Conservation (phyloP, 2,113 vertebrate species). For the Mormoops blainvillei region DNA sequence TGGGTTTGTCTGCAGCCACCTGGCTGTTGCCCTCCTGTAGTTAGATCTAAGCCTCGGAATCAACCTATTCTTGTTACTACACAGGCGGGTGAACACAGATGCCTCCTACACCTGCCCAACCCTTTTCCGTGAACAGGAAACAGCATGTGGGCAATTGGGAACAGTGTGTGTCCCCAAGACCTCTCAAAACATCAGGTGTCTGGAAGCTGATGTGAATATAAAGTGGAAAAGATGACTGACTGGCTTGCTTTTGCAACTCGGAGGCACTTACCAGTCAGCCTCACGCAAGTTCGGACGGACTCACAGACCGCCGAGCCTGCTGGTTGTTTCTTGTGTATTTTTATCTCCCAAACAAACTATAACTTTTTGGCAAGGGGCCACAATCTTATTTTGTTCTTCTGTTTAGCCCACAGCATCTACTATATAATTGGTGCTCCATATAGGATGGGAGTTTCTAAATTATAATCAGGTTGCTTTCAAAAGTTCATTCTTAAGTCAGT, state of each 20-base stretch:
- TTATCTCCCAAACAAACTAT: neutral
- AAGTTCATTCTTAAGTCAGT: neutral
- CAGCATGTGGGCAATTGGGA: neutral
- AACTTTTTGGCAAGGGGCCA: neutral
- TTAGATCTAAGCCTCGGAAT: neutral
- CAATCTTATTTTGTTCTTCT: neutral
- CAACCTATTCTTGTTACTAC: neutral
- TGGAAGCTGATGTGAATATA: neutral
- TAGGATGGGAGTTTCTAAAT: constrained; percentile 1
- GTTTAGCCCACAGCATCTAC: neutral
- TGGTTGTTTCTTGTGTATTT: neutral
- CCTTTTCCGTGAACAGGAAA: neutral
- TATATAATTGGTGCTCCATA: neutral
- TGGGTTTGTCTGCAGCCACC: neutral
- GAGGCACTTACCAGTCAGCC: neutral
- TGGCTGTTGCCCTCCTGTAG: neutral
- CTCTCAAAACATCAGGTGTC: neutral
- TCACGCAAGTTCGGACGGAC: neutral
- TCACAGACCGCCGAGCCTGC: neutral
- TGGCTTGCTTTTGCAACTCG: neutral
- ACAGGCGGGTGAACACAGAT: neutral
- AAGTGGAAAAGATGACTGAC: neutral
- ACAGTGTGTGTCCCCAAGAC: neutral
- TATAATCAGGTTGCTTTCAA: constrained; percentile 5
- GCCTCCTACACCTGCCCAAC: neutral